Base-by-base conservation (phyloP, 2,113 vertebrate genomes). In the Bostrychus sinensis region DNA sequence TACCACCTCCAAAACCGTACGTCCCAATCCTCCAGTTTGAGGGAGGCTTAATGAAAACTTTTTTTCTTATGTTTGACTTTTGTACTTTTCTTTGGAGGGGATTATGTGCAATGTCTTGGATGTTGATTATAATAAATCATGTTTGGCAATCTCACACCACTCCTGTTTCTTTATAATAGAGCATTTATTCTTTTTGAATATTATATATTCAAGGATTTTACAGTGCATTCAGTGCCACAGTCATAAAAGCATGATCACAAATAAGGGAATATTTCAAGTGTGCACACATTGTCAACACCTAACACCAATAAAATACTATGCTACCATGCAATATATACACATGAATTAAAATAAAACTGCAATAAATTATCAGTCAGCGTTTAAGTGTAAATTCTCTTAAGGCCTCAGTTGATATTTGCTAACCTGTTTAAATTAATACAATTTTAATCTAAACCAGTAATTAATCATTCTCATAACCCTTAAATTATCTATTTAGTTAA, bases 81-180 rank as follows among this genome's bases (percentile, higher is more conserved):
- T 46, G 45, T 77, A 61, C 22, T 72, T 85, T 88, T 68, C 23
- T 85, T 89, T 87, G 80, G 81, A 88, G 88, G 91, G 87, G 86
- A 84, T 86, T 81, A 77, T 91, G 79, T 79, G 90, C 89, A 91
- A 91, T 91, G 83, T 88, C 54, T 17, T 45, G 57, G 39, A 77
- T 77, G 61, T 50, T 43, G 70, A 79, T 87, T 64, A 25, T 28
- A 90, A 90, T 83, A 82, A 87, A 89, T 64, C 73, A 76, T 82
- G 64, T 88, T 75, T 84, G 88, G 85, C 89, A 89, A 86, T 70
- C 56, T 62, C 42, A 70, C 34, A 12, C 41, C 43, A 51, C 12
- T 12, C 25, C 25, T 51, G 23, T 25, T 50, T 16, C 7, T 16
- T 50, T 28, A 16, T 16, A n/a, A 48, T 48, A 26, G 14, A 48